Evolutionary conservation across 2,888 invertebrate species (phyloP).

Genomic region (Meta bourneti): DNA sequence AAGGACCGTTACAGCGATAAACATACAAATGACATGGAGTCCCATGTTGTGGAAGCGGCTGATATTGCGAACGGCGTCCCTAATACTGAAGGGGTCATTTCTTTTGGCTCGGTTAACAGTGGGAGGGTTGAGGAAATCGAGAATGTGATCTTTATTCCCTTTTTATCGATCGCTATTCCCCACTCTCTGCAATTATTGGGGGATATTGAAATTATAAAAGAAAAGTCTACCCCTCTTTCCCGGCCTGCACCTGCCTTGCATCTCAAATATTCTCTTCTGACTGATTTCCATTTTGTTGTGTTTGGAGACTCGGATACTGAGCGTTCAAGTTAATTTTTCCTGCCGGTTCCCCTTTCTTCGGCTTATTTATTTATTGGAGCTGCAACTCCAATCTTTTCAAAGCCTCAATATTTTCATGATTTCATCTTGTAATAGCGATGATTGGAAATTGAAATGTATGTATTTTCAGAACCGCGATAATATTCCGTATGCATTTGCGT

Average conservation of each 20-base stretch:
- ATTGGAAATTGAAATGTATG: not conserved
- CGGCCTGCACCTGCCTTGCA: not conserved
- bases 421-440: not conserved
- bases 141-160: slow-evolving; percentile 22
- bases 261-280: not conserved
- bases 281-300: no score
- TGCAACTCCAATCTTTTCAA: no score
- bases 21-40: slow-evolving; percentile 40
- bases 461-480: not conserved
- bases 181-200: slow-evolving; percentile 3
- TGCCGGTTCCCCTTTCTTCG: not conserved
- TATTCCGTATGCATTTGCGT: not conserved
- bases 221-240: not conserved
- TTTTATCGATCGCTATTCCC: slow-evolving; percentile 27
- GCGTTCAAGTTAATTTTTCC: not conserved
- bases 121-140: slow-evolving; percentile 21
- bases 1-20: slow-evolving; percentile 43
- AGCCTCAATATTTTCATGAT: not conserved
- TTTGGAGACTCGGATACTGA: no score
- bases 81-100: slow-evolving; percentile 37
- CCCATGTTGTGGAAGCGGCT: not conserved
- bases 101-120: slow-evolving; percentile 11
- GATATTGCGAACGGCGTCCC: slow-evolving; percentile 18
- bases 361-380: not conserved
- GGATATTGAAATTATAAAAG: slow-evolving; percentile 8